Conservation (phyloP, 1,140 invertebrate genomes). For the Spodoptera litura region DNA sequence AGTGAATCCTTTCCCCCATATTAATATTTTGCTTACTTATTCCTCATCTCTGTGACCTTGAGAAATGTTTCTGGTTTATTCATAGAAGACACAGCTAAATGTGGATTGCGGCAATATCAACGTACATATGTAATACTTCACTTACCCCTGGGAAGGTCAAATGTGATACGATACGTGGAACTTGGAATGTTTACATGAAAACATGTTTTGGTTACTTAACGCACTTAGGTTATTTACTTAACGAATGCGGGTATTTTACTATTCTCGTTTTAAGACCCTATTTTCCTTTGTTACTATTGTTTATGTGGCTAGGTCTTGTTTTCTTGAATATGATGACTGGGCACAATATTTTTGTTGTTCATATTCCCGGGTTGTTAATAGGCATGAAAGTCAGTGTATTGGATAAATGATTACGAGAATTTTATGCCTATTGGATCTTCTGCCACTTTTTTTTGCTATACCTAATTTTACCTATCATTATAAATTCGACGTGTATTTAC, state of each 20-base stretch:
- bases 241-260: constrained; percentile 46
- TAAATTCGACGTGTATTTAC: too few relatives aligned
- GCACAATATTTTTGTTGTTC: neutral
- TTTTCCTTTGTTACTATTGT: constrained; percentile 30
- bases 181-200: constrained; percentile 39
- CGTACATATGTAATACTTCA: constrained; percentile 4
- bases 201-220: constrained; percentile 54
- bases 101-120: neutral
- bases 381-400: too few relatives aligned
- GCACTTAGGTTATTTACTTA: constrained; percentile 48
- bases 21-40: neutral
- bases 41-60: neutral
- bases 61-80: neutral
- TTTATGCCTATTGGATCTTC: too few relatives aligned
- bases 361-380: neutral
- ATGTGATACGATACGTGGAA: constrained; percentile 33
- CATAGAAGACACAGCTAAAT: neutral
- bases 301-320: constrained; percentile 9
- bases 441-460: too few relatives aligned
- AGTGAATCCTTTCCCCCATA: too few relatives aligned
- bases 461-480: neutral
- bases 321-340: constrained; percentile 22
- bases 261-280: constrained; percentile 26
- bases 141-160: constrained; percentile 12
- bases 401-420: too few relatives aligned